Percentiles rank a stretch among this genome's conserved stretches.
Evolutionary conservation across 2,797 vertebrate genomes (phyloP).

Genomic region (Geotria australis): DNA sequence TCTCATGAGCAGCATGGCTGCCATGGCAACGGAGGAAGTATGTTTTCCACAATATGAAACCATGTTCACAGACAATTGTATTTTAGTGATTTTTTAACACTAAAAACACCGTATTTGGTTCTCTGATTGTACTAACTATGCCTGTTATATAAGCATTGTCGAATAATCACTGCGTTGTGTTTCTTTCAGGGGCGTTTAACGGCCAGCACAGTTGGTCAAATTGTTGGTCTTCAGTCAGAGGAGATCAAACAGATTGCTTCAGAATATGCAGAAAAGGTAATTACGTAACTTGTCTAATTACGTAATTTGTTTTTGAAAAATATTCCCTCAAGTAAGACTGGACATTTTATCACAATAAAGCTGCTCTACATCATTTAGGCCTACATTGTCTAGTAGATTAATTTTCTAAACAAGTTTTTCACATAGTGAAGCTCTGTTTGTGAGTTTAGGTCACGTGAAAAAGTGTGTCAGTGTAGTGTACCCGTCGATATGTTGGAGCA

Average conservation of each 20-base stretch:
- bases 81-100: not conserved
- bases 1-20: constrained; percentile 75
- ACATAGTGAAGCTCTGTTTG: no score
- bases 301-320: no score
- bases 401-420: no score
- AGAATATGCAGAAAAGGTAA: constrained; percentile 71
- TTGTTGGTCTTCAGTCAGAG: constrained; percentile 64
- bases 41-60: not conserved
- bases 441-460: no score
- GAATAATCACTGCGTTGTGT: not conserved
- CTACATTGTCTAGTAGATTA: no score
- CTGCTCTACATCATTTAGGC: no score
- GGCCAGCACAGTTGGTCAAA: constrained; percentile 67
- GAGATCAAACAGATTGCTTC: constrained; percentile 82
- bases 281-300: no score
- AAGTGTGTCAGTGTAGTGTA: no score
- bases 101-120: not conserved
- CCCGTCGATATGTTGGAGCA: no score
- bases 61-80: not conserved
- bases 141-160: not conserved
- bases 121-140: not conserved
- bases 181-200: constrained; percentile 44
- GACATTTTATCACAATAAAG: no score
- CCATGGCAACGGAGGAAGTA: constrained; percentile 61
- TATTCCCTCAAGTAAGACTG: no score